Conservation (phyloP, 2,797 vertebrate species). For the Sebastes aleutianus region DNA sequence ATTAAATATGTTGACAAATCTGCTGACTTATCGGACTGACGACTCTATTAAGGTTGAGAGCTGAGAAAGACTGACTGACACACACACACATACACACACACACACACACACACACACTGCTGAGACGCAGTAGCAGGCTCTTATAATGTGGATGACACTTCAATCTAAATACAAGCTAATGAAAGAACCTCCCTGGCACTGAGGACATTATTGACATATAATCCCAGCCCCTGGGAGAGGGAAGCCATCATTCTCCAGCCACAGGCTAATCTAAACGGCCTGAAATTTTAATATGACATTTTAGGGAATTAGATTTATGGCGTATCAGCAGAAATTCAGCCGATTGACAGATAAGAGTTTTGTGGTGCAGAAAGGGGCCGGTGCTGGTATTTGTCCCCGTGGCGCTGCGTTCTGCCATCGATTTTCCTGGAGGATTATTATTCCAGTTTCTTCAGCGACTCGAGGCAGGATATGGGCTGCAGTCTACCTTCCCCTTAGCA, state of each 20-base stretch:
- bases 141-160: conserved; percentile 56
- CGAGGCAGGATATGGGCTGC: conserved; percentile 53
- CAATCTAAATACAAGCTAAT: conserved; percentile 65
- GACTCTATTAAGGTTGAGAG: conserved; percentile 33
- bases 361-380: conserved; percentile 14
- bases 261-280: conserved; percentile 60
- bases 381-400: conserved; percentile 50
- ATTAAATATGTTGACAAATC: too few species aligned
- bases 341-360: conserved; percentile 56
- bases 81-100: neutral
- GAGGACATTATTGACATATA: conserved; percentile 68
- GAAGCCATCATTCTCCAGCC: conserved; percentile 51
- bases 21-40: conserved; percentile 24
- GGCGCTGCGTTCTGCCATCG: conserved; percentile 60
- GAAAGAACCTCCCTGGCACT: conserved; percentile 57
- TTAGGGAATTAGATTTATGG: conserved; percentile 73
- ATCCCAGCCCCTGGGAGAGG: conserved; percentile 54
- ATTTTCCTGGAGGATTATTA: conserved; percentile 79
- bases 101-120: conserved; percentile 5
- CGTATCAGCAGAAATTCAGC: conserved; percentile 68
- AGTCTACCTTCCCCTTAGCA: conserved; percentile 75
- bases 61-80: neutral
- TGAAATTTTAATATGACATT: conserved; percentile 72
- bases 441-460: conserved; percentile 68
- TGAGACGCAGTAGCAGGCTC: conserved; percentile 22